These are phyloP conservation scores for Hycleus cichorii DNA, from an alignment of 1,140 invertebrate species.

Conservation along the genomic window DNA sequence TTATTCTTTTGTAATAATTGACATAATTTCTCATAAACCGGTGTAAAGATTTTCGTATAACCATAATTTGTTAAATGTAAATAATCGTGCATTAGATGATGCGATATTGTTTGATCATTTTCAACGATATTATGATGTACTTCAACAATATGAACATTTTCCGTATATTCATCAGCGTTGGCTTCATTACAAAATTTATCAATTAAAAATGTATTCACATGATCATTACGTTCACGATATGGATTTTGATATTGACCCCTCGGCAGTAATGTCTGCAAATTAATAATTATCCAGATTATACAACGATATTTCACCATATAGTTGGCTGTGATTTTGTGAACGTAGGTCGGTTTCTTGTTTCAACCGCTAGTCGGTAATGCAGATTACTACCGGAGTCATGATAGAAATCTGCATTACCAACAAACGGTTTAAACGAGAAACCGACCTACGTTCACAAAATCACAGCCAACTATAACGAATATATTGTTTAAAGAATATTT, in stretches of 20 bases:
- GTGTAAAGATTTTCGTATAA: conserved; percentile 57
- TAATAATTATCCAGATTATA: neutral
- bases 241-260: conserved; percentile 59
- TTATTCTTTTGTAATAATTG: conserved; percentile 43
- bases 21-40: conserved; percentile 50
- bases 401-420: too few relatives aligned
- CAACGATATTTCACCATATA: too few relatives aligned
- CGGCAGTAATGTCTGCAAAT: conserved; percentile 55
- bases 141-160: conserved; percentile 43
- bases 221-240: conserved; percentile 51
- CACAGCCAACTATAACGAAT: too few relatives aligned
- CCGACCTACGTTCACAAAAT: too few relatives aligned
- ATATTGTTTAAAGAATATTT: too few relatives aligned
- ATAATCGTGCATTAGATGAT: conserved; percentile 66
- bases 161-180: conserved; percentile 30
- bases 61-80: conserved; percentile 59
- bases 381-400: too few relatives aligned
- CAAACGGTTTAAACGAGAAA: too few relatives aligned
- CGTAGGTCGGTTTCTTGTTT: too few relatives aligned
- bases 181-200: conserved; percentile 38
- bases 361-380: too few relatives aligned
- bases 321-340: too few relatives aligned
- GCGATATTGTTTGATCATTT: conserved; percentile 54
- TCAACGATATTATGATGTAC: conserved; percentile 52
- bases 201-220: conserved; percentile 53